phyloP scores from a whole-genome alignment of 2,113 vertebrate species.

The Tringa solitaria region DNA sequence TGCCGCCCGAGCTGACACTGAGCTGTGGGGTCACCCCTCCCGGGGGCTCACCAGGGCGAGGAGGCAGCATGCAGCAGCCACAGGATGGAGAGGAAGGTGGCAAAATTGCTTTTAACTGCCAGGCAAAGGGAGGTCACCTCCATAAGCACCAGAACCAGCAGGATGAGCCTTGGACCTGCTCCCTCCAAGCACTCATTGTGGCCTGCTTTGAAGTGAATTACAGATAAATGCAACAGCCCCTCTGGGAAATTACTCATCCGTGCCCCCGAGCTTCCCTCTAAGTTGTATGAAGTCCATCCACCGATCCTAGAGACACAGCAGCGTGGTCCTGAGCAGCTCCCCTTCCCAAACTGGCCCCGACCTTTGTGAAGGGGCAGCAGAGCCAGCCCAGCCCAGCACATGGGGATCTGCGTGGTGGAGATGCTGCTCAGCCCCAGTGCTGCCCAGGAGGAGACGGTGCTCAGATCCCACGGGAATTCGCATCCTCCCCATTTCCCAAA shows the following conservation, averaged over 20 bases:
- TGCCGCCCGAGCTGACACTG: rapidly evolving
- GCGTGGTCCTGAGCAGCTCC: not conserved
- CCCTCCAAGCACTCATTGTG: not conserved
- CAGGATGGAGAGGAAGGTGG: not conserved
- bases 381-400: not conserved
- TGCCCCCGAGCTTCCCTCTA: not conserved
- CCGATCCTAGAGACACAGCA: not conserved
- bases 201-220: not conserved
- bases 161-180: not conserved
- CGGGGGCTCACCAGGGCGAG: rapidly evolving
- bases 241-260: not conserved
- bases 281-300: not conserved
- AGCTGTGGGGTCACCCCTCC: not conserved
- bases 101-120: not conserved
- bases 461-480: rapidly evolving
- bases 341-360: not conserved
- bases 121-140: not conserved
- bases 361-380: not conserved
- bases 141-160: not conserved
- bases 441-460: not conserved
- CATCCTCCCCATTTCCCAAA: not conserved
- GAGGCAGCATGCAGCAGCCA: rapidly evolving
- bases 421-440: not conserved
- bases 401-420: rapidly evolving
- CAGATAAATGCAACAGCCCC: not conserved